Base-by-base conservation (phyloP, 2,113 vertebrate genomes). In the Gadus chalcogrammus region DNA sequence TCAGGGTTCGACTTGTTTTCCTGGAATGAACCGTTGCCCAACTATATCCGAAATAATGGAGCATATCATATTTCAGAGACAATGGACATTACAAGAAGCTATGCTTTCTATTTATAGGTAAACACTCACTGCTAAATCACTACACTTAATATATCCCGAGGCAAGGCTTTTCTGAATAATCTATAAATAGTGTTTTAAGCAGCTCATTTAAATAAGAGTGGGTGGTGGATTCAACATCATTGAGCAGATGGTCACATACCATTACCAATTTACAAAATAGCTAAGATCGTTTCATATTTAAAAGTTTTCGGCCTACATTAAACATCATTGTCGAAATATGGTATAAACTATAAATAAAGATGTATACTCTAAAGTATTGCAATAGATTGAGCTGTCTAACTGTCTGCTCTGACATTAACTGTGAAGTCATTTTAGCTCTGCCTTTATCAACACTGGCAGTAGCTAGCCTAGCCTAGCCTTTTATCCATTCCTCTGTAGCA, bases 401-500 rank as follows among this genome's bases (percentile, higher is more conserved):
- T 35, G 31, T 7, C 31, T 35, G 31, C 31, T 35, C 31, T 35
- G 31, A 35, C 31, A 35, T 35, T 4, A 35, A 70, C 76, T 71
- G 77, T 59, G 68, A 69, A 24, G 65, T 64, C 64, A 56, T 64
- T 73, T 83, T 72, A 84, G 66, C 69, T n/a, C 61, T 63, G 68
- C 72, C 72, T 74, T 35, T 73, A 78, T 78, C 78, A 75, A 75
- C 71, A 48, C 60, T 67, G 69, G 70, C 69, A 67, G 69, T 61
- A 79, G 65, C 74, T 68, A 65, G 68, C 72, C 74, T 68, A 65
- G 68, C 72, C 66, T 71, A 60, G 74, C 80, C 70, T 70, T 70
- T 71, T 72, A 76, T 82, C 71, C 68, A 62, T 73, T 78, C 17
- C 70, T 76, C 79, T 84, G 67, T 64, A 82, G 77, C 77, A 69